Conservation (phyloP, 2,888 invertebrate genomes). For the Actias luna region DNA sequence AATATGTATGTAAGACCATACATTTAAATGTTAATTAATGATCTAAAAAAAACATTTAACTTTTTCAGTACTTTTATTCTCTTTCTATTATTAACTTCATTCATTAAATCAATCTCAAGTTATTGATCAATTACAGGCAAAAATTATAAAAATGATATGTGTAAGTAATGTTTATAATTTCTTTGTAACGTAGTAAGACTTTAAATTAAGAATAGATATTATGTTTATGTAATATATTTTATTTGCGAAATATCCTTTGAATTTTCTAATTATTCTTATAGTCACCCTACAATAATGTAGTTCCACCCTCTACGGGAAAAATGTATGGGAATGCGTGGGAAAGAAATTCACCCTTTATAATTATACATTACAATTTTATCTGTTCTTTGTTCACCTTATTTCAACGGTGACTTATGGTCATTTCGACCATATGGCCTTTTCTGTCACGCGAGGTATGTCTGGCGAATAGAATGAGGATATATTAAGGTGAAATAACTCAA, state of each 20-base stretch:
- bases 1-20: too few species aligned
- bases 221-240: neutral
- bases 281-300: constrained; percentile 24
- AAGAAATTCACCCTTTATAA: constrained; percentile 61
- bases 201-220: too few species aligned
- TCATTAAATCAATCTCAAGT: too few species aligned
- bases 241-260: neutral
- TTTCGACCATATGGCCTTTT: constrained; percentile 54
- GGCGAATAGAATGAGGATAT: constrained; percentile 24
- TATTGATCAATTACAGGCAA: too few species aligned
- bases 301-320: constrained; percentile 41
- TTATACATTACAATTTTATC: constrained; percentile 44
- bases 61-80: too few species aligned
- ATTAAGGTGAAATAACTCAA: neutral
- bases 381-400: constrained; percentile 59
- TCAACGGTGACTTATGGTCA: constrained; percentile 75
- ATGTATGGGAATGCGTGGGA: constrained; percentile 75
- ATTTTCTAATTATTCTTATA: neutral
- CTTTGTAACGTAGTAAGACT: too few species aligned
- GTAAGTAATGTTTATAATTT: too few species aligned
- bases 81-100: too few species aligned
- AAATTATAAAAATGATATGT: too few species aligned
- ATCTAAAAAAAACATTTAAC: too few species aligned
- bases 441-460: constrained; percentile 40
- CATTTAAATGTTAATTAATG: too few species aligned